Evolutionary conservation across 2,888 invertebrate species (phyloP).

Genomic region (Poecilobothrus nobilitatus): DNA sequence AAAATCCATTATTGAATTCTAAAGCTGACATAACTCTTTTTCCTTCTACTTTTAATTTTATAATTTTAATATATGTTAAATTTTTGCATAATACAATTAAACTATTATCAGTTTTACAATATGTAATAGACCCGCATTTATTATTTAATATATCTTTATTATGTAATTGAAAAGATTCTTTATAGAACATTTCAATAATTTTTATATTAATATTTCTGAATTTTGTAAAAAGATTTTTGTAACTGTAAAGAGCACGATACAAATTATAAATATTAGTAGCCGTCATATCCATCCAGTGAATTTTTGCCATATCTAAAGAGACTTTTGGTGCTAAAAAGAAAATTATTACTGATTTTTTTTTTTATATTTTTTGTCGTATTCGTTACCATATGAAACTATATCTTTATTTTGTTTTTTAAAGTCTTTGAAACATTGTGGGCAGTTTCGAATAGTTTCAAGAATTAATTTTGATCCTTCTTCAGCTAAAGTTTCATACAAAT

Average conservation of each 20-base stretch:
- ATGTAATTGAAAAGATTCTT: constrained; percentile 15
- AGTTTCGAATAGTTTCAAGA: constrained; percentile 50
- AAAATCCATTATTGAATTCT: constrained; percentile 82
- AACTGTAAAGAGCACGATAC: constrained; percentile 58
- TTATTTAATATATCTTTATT: background rate
- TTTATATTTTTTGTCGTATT: constrained; percentile 2
- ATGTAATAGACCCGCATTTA: constrained; percentile 53
- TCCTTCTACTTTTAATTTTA: constrained; percentile 55
- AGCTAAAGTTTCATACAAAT: constrained; percentile 57
- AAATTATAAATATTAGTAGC: constrained; percentile 60
- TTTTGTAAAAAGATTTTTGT: constrained; percentile 54
- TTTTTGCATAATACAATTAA: constrained; percentile 61
- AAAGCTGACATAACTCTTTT: constrained; percentile 64
- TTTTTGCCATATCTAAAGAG: constrained; percentile 48
- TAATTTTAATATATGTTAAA: constrained; percentile 56
- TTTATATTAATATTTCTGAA: constrained; percentile 56
- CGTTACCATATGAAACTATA: constrained; percentile 65
- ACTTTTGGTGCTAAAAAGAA: constrained; percentile 61
- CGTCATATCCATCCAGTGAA: constrained; percentile 59
- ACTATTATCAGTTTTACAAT: constrained; percentile 49
- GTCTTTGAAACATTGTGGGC: constrained; percentile 52
- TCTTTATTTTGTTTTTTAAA: constrained; percentile 53
- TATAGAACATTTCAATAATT: constrained; percentile 48
- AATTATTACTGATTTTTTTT: constrained; percentile 2
- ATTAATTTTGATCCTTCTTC: constrained; percentile 60